A percentile compares a stretch with the other conserved stretches of the same genome.
Evolutionary conservation across 2,113 vertebrate genomes (phyloP).

Genomic region (Tupaia tana): DNA sequence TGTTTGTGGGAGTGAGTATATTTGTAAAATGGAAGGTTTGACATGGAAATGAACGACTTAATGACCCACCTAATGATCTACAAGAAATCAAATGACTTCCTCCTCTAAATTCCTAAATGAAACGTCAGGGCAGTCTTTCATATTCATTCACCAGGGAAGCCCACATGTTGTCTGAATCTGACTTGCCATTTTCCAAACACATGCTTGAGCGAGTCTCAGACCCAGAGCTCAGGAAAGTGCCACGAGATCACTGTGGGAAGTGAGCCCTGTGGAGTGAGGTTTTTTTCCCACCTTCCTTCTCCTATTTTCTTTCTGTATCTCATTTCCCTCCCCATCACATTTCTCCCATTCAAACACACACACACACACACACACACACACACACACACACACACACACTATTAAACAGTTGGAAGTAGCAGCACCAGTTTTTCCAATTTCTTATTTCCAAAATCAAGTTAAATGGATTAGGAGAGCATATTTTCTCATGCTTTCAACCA

Average conservation of each 20-base stretch:
- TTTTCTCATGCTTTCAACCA: background rate
- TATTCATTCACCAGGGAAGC: background rate
- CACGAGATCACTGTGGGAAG: fast-evolving
- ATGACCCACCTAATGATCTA: constrained; percentile 44
- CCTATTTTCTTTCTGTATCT: background rate
- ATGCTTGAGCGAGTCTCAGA: background rate
- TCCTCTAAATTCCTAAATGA: constrained; percentile 45
- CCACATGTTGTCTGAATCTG: background rate
- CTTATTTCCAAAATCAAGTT: background rate
- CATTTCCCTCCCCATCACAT: background rate
- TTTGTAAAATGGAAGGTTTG: constrained; percentile 15
- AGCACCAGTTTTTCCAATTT: constrained; percentile 6
- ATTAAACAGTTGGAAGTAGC: background rate
- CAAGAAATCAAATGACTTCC: constrained; percentile 57
- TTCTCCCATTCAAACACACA: background rate
- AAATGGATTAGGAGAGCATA: background rate
- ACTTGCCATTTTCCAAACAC: background rate
- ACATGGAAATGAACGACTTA: constrained; percentile 68
- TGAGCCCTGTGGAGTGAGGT: fast-evolving
- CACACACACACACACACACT: background rate
- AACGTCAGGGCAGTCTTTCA: background rate
- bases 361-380: background rate
- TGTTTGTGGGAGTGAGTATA: background rate
- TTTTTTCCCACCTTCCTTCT: background rate
- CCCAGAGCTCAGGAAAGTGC: background rate